Percentiles rank a stretch among this genome's conserved stretches.
Conservation (phyloP, 2,113 vertebrate species). For the Paradoxurus hermaphroditus region DNA sequence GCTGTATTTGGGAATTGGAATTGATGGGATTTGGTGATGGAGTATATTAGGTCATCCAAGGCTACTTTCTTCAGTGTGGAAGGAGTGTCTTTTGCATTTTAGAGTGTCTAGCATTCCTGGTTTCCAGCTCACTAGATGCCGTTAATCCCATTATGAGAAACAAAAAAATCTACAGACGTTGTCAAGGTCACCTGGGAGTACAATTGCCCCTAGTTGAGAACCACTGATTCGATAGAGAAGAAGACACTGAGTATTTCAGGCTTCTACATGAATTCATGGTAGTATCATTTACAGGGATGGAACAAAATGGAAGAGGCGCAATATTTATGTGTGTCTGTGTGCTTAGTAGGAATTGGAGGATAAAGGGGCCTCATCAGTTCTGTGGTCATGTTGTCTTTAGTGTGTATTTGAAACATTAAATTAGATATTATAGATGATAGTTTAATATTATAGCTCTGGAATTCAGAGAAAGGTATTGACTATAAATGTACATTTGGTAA, state of each 20-base stretch:
- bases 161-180: background rate
- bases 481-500: background rate
- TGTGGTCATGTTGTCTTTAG: background rate
- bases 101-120: background rate
- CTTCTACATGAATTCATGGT: background rate
- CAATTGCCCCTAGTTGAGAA: background rate
- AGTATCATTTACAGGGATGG: background rate
- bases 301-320: background rate
- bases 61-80: background rate
- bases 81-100: background rate
- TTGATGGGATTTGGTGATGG: background rate
- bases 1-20: background rate
- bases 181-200: background rate
- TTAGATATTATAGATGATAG: background rate
- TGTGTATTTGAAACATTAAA: background rate
- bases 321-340: background rate
- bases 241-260: background rate
- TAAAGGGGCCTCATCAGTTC: background rate
- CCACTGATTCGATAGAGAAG: background rate
- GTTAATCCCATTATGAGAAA: background rate
- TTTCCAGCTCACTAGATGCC: background rate
- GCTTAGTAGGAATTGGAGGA: background rate
- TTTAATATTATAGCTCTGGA: background rate
- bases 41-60: background rate
- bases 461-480: background rate